Conservation (phyloP, 2,888 invertebrate species). For the Orthonychiurus folsomi region DNA sequence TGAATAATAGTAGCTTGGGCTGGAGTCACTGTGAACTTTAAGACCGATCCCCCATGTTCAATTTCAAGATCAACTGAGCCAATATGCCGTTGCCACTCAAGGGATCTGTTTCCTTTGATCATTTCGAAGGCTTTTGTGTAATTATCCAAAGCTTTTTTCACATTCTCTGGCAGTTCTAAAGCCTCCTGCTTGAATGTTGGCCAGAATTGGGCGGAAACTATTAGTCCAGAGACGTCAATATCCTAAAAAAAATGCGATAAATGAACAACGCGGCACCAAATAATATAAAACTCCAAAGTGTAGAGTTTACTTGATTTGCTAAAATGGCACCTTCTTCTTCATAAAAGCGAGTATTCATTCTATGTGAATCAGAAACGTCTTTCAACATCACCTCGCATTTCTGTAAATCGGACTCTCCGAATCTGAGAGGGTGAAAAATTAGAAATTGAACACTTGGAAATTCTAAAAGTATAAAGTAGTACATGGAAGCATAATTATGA, state of each 20-base stretch:
- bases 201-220: constrained; percentile 98
- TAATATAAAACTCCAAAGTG: too few species aligned
- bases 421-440: constrained; percentile 53
- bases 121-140: constrained; percentile 87
- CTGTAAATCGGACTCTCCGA: constrained; percentile 92
- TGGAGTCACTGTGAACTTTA: constrained; percentile 78
- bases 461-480: constrained; percentile 2
- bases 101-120: constrained; percentile 74
- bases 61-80: constrained; percentile 85
- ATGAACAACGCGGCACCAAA: too few species aligned
- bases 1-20: constrained; percentile 88
- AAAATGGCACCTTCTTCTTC: constrained; percentile 37
- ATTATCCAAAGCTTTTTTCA: constrained; percentile 69
- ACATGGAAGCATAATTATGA: not conserved
- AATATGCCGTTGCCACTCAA: constrained; percentile 87
- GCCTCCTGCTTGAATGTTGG: constrained; percentile 92
- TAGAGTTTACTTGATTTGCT: constrained; percentile 39
- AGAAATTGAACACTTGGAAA: too few species aligned
- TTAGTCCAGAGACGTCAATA: constrained; percentile 69
- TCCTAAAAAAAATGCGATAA: constrained; percentile 44
- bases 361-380: constrained; percentile 89
- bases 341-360: constrained; percentile 78
- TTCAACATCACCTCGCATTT: constrained; percentile 98
- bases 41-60: constrained; percentile 68
- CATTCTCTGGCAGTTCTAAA: constrained; percentile 69